These are phyloP conservation scores for Cyanoramphus novaezelandiae DNA, from an alignment of 2,113 vertebrate species.

Conservation along the genomic window DNA sequence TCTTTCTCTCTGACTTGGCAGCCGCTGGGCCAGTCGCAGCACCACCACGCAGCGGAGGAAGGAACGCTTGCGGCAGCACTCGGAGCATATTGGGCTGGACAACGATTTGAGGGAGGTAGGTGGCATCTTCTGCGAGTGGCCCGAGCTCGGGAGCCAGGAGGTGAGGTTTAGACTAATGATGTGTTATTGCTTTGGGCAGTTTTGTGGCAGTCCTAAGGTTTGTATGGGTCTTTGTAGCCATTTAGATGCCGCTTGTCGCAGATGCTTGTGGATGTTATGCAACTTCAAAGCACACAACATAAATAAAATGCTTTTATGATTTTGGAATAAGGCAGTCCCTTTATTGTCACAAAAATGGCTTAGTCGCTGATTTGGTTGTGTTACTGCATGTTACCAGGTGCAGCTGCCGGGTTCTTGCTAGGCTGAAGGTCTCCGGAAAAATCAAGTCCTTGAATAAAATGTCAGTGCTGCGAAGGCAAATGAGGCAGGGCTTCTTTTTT, in stretches of 20 bases:
- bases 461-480: background rate
- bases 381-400: background rate
- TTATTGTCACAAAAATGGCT: background rate
- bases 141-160: background rate
- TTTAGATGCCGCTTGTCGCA: background rate
- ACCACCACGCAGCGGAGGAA: conserved; percentile 82
- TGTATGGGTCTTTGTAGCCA: background rate
- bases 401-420: background rate
- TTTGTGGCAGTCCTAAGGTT: background rate
- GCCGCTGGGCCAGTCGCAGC: conserved; percentile 89
- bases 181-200: background rate
- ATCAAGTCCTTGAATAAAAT: background rate
- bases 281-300: background rate
- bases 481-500: background rate
- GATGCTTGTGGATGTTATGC: background rate
- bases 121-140: background rate
- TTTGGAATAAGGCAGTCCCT: background rate
- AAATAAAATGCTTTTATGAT: background rate
- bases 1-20: background rate
- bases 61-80: conserved; percentile 81
- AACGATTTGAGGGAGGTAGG: conserved; percentile 88
- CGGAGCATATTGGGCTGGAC: conserved; percentile 85
- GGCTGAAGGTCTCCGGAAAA: background rate
- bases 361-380: background rate
- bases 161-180: background rate